Evolutionary conservation across 2,113 vertebrate genomes (phyloP).

Genomic region (Neotoma lepida): DNA sequence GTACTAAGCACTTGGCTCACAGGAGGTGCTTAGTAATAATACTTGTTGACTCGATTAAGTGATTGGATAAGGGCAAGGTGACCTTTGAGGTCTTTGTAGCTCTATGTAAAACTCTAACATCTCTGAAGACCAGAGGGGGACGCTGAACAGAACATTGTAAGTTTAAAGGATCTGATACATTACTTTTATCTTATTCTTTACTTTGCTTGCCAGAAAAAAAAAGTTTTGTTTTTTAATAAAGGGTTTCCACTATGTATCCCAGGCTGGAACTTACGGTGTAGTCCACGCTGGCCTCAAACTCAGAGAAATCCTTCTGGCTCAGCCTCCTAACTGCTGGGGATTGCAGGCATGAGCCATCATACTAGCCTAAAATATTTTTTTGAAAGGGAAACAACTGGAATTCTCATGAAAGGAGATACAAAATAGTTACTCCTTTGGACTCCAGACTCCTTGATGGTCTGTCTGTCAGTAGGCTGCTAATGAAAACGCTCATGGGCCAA

Average conservation of each 20-base stretch:
- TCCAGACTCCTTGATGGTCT: neutral
- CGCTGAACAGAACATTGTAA: neutral
- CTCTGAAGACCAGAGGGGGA: neutral
- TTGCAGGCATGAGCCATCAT: neutral
- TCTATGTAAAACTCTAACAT: neutral
- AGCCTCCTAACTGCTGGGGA: neutral
- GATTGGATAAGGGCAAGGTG: constrained; percentile 15
- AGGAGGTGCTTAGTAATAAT: neutral
- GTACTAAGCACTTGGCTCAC: neutral
- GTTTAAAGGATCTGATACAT: neutral
- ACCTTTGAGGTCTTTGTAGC: constrained; percentile 25
- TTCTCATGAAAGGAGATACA: constrained; percentile 45
- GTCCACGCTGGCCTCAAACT: neutral
- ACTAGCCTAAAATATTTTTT: neutral
- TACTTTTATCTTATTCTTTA: constrained; percentile 1
- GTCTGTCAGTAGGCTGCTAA: constrained; percentile 70
- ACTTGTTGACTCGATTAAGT: constrained; percentile 37
- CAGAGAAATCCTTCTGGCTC: neutral
- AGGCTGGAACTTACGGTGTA: neutral
- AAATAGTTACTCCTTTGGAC: neutral
- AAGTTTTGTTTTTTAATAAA: neutral
- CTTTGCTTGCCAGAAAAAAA: constrained; percentile 18
- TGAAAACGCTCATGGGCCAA: constrained; percentile 51
- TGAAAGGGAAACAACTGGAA: constrained; percentile 6
- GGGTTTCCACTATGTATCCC: neutral